These are phyloP conservation scores for Drosophila nigritarsus DNA, from an alignment of 2,888 invertebrate genomes.

Conservation along the genomic window DNA sequence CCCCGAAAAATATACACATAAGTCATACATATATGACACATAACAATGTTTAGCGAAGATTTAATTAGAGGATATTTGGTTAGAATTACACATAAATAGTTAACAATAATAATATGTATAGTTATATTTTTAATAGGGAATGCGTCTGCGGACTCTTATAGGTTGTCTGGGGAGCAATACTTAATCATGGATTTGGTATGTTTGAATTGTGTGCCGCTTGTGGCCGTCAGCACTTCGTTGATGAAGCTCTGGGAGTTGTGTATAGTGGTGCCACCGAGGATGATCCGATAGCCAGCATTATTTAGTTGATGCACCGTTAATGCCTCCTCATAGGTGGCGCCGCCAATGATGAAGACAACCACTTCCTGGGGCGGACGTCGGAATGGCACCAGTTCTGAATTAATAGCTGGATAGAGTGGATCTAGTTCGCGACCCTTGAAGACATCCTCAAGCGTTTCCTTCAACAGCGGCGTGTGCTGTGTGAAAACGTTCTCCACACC, in stretches of 20 bases:
- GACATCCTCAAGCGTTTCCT: slow-evolving; percentile 95
- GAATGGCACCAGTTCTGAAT: slow-evolving; percentile 87
- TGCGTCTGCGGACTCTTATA: slow-evolving; percentile 55
- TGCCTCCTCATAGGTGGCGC: slow-evolving; percentile 98
- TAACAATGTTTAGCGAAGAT: slow-evolving; percentile 28
- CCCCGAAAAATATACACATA: not conserved
- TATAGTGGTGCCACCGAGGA: slow-evolving; percentile 96
- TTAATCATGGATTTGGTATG: slow-evolving; percentile 91
- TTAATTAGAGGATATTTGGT: slow-evolving; percentile 34
- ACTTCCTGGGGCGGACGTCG: slow-evolving; percentile 93
- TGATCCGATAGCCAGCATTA: slow-evolving; percentile 89
- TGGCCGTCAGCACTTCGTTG: slow-evolving; percentile 90
- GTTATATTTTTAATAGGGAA: slow-evolving; percentile 19
- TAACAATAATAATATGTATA: slow-evolving; percentile 55
- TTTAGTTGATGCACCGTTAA: slow-evolving; percentile 93
- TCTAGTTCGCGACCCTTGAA: slow-evolving; percentile 96
- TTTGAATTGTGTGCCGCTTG: slow-evolving; percentile 88
- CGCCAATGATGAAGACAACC: slow-evolving; percentile 98
- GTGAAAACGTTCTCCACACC: slow-evolving; percentile 99
- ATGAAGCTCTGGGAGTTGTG: slow-evolving; percentile 94
- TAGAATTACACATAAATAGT: slow-evolving; percentile 64
- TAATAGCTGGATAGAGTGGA: slow-evolving; percentile 93
- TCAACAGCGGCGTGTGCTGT: slow-evolving; percentile 97
- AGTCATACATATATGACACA: slow-evolving; percentile 28
- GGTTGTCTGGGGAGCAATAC: slow-evolving; percentile 87